Percentiles rank a stretch among this genome's conserved stretches.
Evolutionary conservation across 2,113 vertebrate species (phyloP).

Genomic region (Canis aureus): DNA sequence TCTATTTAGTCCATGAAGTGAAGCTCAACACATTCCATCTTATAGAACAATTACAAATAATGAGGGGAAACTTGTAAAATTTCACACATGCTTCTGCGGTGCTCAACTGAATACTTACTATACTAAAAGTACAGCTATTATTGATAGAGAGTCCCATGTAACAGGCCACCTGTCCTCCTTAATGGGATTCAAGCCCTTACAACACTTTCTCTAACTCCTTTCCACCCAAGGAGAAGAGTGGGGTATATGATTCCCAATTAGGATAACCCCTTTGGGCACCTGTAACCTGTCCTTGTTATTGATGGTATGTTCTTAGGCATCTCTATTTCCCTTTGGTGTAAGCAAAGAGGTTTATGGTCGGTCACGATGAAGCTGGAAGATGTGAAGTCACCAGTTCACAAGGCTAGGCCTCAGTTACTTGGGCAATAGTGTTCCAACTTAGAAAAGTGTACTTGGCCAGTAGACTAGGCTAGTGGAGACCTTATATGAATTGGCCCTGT

Average conservation of each 20-base stretch:
- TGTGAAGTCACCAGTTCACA: neutral
- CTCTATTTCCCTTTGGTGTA: neutral
- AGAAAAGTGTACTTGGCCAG: neutral
- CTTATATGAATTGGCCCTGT: neutral
- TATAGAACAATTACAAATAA: conserved; percentile 79
- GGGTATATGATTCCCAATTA: neutral
- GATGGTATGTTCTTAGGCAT: neutral
- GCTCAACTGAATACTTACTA: conserved; percentile 68
- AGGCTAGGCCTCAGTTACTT: neutral
- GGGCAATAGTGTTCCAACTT: neutral
- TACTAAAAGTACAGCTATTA: conserved; percentile 61
- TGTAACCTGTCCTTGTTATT: neutral
- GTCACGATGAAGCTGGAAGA: neutral
- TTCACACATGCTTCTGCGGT: conserved; percentile 49
- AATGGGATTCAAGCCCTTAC: conserved; percentile 15
- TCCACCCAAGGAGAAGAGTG: neutral
- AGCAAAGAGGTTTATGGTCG: neutral
- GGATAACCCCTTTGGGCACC: neutral
- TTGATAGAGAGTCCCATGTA: neutral
- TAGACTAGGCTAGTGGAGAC: neutral
- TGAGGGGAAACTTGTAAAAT: conserved; percentile 76
- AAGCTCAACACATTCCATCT: conserved; percentile 58
- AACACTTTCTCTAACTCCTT: neutral
- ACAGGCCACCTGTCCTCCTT: neutral
- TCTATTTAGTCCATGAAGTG: conserved; percentile 62